Evolutionary conservation across 2,113 vertebrate species (phyloP).

Genomic region (Acrocephalus kingi): DNA sequence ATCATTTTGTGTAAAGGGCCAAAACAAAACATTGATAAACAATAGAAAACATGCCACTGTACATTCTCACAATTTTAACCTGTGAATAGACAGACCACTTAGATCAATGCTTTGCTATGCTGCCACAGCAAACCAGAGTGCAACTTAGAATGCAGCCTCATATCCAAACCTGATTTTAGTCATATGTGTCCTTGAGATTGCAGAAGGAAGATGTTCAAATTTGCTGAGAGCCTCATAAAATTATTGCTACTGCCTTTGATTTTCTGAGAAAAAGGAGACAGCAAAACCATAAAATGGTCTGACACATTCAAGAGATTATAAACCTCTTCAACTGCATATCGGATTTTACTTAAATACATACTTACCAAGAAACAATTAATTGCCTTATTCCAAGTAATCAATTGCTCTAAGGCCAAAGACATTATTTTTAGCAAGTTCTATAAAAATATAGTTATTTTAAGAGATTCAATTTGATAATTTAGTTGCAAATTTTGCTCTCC

Average conservation of each 20-base stretch:
- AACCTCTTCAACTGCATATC: neutral
- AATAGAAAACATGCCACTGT: neutral
- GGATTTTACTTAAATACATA: neutral
- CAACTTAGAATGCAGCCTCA: neutral
- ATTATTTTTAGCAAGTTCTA: neutral
- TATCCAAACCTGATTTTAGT: neutral
- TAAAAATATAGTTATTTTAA: neutral
- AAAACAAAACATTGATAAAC: neutral
- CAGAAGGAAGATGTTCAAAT: neutral
- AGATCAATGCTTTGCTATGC: neutral
- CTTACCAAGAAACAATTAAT: neutral
- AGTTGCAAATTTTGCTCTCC: neutral
- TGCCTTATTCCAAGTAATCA: neutral
- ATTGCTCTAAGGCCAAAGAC: neutral
- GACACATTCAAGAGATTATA: neutral
- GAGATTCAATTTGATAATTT: neutral
- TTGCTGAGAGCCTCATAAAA: neutral
- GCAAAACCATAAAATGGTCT: neutral
- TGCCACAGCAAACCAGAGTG: neutral
- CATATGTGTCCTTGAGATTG: neutral
- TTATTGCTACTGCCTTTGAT: neutral
- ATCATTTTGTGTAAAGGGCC: neutral
- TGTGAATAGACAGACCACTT: neutral
- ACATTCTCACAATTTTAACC: accelerated
- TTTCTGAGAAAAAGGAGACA: neutral